Conservation (phyloP, 2,113 vertebrate genomes). For the Coreoperca whiteheadi region DNA sequence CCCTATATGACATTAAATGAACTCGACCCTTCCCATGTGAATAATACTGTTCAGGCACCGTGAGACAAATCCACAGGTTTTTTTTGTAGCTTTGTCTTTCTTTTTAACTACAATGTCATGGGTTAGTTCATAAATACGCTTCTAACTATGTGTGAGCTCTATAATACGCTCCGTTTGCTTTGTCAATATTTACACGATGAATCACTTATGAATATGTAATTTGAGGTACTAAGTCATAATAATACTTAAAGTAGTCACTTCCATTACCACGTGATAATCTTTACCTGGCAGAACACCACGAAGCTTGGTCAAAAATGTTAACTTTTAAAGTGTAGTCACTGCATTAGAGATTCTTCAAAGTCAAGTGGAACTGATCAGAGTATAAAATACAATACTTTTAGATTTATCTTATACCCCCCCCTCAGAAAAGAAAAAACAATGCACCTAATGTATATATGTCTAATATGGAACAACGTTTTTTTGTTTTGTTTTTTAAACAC, state of each 20-base stretch:
- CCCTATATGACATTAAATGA: conserved; percentile 19
- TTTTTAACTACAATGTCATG: conserved; percentile 62
- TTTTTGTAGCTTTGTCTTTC: conserved; percentile 27
- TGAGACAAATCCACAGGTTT: conserved; percentile 43
- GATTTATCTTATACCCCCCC: neutral
- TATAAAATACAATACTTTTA: conserved; percentile 52
- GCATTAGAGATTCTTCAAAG: conserved; percentile 32
- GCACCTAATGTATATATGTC: conserved; percentile 1
- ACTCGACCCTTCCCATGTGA: conserved; percentile 37
- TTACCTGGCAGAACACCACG: conserved; percentile 21
- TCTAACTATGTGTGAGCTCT: conserved; percentile 73
- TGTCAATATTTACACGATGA: conserved; percentile 76
- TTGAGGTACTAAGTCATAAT: conserved; percentile 69
- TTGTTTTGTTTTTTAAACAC: conserved; percentile 1
- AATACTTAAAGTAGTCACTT: conserved; percentile 54
- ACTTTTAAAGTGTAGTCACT: conserved; percentile 51
- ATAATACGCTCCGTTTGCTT: conserved; percentile 65
- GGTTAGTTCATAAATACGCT: conserved; percentile 79
- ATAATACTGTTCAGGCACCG: conserved; percentile 75
- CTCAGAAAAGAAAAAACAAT: too few relatives aligned
- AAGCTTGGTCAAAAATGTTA: conserved; percentile 36
- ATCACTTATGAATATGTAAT: conserved; percentile 58
- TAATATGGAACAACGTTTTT: neutral
- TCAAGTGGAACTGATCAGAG: conserved; percentile 11
- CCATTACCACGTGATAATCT: conserved; percentile 31